phyloP scores from a whole-genome alignment of 1,140 invertebrate genomes.

The Atta cephalotes region DNA sequence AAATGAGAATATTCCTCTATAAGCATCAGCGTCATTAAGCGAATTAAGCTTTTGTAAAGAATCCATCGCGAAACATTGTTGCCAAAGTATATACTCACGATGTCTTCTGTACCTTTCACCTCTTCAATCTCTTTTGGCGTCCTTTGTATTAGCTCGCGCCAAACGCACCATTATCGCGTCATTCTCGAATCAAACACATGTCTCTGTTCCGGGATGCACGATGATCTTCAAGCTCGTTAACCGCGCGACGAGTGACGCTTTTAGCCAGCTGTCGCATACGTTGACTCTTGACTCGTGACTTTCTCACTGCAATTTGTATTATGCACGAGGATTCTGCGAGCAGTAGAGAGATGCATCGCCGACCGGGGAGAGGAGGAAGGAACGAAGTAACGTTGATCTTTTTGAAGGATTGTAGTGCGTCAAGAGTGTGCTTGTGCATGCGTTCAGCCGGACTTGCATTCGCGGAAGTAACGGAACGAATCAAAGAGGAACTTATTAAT shows the following conservation, averaged over 20 bases:
- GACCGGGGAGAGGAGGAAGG: not conserved
- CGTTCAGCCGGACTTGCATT: not conserved
- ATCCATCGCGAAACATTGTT: not conserved
- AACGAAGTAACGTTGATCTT: not conserved
- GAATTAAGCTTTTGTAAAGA: not conserved
- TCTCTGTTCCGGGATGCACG: constrained; percentile 9
- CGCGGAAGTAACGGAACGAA: constrained; percentile 63
- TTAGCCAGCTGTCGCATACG: constrained; percentile 52
- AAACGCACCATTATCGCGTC: constrained; percentile 44
- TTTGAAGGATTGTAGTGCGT: not conserved
- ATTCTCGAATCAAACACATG: constrained; percentile 64
- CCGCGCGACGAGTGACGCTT: constrained; percentile 1
- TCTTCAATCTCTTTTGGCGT: constrained; percentile 18
- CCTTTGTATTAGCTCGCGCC: not conserved
- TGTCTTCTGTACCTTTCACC: constrained; percentile 33
- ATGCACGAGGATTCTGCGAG: not conserved
- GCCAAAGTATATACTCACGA: not conserved
- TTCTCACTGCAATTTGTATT: not conserved
- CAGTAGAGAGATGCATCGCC: not conserved
- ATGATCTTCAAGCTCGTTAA: constrained; percentile 32
- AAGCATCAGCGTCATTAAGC: constrained; percentile 2
- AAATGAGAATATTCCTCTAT: not conserved
- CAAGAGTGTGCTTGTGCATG: not conserved
- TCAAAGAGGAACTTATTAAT: not conserved
- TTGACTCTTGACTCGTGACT: constrained; percentile 60